Evolutionary conservation across 2,888 invertebrate species (phyloP), one percentile per base, ranked within the genome.

Genomic region (Xestia rhomboidea): DNA sequence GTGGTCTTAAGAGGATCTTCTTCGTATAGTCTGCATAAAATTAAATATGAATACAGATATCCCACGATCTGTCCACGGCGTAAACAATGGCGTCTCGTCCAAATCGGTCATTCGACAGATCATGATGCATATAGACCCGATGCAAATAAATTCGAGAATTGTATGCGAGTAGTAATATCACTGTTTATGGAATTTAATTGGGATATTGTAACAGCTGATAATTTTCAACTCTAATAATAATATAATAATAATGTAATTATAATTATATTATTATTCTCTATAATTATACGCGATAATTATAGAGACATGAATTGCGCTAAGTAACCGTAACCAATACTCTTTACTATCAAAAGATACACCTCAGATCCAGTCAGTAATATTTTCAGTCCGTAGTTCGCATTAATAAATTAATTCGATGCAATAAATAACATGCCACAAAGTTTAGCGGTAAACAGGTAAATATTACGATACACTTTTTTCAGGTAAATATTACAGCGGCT

Each of bases 91-190:
- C n/a, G n/a, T n/a, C n/a, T n/a, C n/a, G n/a, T n/a, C n/a, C n/a
- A n/a, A n/a, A n/a, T n/a, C n/a, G n/a, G n/a, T n/a, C n/a, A n/a
- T n/a, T n/a, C n/a, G n/a, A n/a, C n/a, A n/a, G n/a, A n/a, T n/a
- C n/a, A n/a, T n/a, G n/a, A n/a, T n/a, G n/a, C n/a, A n/a, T n/a
- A n/a, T n/a, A n/a, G 70, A 73, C 60, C 21, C 57, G 38, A 24
- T 57, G 44, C 54, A 70, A 86, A 86, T 84, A 83, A 77, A 77
- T 83, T 77, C 18, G 54, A 49, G 67, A 77, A 74, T 68, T 79
- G 79, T 76, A 83, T 76, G 73, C 44, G 49, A 44, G 38, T 81
- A 70, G 51, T 87, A 81, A 87, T 69, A 75, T 78, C 62, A 73
- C 24, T 75, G 11, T 76, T 69, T 77, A 75, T 66, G 60, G 57